Base-by-base conservation (phyloP, 1,140 invertebrate species). In the Magallana gigas region DNA sequence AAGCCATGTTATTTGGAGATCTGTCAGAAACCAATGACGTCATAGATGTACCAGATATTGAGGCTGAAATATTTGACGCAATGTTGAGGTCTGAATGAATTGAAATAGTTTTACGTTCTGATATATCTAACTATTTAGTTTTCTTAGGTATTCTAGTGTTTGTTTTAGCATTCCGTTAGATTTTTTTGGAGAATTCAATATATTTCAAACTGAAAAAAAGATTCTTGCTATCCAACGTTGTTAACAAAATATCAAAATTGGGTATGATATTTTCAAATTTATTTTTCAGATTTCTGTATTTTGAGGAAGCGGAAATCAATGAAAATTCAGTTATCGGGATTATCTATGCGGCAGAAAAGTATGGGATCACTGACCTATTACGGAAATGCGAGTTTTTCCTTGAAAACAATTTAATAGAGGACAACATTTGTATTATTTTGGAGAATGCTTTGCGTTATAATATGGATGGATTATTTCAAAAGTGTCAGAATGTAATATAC, bases 321-420 rank as follows among this genome's bases (percentile, higher is more conserved):
- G 96, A 96, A 2, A 97, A 97, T 91, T 97, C 96, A 92, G 97
- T 97, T 1, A 97, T 97, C 96, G 96, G 96, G 0, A 97, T 97
- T 7, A 93, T 97, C 48, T 97, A 97, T 91, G 97, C 97, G 3
- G 97, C 97, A 9, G 97, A 97, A 91, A 98, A 97, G 91, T 98
- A 98, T 94, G 96, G 96, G 3, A 97, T 97, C 0, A 96, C 96
- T 8, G 96, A 96, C 8, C 93, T 98, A 84, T 96, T 97, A 92
- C 96, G 96, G 87, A 96, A 96, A 90, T 98, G 97, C 94, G 96
- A 97, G 2, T 96, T 97, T 91, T 97, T 97, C 94, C 94, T 98
- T 12, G 96, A 97, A 91, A 95, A 96, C 29, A 97, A 97, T 93
- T 94, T 97, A 29, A 96, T 96, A 36, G 96, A 96, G 56, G 97